Evolutionary conservation across 2,113 vertebrate genomes (phyloP), one percentile per base, ranked within the genome.

Genomic region (Psilopsiagon aurifrons): DNA sequence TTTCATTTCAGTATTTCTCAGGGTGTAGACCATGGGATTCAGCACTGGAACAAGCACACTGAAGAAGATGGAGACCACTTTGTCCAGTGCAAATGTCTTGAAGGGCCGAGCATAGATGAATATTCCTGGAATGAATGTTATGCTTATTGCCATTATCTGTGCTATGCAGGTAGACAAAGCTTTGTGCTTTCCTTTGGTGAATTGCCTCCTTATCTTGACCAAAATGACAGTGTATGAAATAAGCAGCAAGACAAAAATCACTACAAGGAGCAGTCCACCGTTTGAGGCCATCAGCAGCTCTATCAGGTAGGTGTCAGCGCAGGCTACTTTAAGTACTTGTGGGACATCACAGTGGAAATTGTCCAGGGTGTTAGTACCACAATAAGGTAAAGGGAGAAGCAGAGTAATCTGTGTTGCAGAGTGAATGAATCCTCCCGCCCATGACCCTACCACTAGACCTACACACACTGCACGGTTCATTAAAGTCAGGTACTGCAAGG

Each of bases 71-170:
- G 81, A 89, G 17, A 52, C 46, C 25, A 85, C 29, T 67, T 94
- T 86, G 57, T 94, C 89, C 54, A 31, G 23, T 62, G 55, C n/a
- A 62, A 92, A 82, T 33, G 62, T 68, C 69, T 39, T 64, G 93
- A 94, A 92, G n/a, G 89, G 85, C 2, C 51, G 13, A 52, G 82
- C 85, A 57, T 89, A 92, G 78, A 94, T 47, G 39, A 88, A 71
- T 87, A 76, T 92, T 51, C 55, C 75, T 70, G 80, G 69, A 27
- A 92, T 68, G 73, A 92, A 94, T 37, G 83, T 94, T 47, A 92
- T 54, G 16, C 69, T 71, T 44, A 89, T 54, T 23, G 78, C 46
- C 46, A 57, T 64, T 28, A 94, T 62, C 59, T 92, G 80, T 13
- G 69, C 69, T 43, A 62, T 25, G n/a, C 85, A 94, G 18, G 80